Base-by-base conservation (phyloP, 2,113 vertebrate species). In the Hiodon tergisus region DNA sequence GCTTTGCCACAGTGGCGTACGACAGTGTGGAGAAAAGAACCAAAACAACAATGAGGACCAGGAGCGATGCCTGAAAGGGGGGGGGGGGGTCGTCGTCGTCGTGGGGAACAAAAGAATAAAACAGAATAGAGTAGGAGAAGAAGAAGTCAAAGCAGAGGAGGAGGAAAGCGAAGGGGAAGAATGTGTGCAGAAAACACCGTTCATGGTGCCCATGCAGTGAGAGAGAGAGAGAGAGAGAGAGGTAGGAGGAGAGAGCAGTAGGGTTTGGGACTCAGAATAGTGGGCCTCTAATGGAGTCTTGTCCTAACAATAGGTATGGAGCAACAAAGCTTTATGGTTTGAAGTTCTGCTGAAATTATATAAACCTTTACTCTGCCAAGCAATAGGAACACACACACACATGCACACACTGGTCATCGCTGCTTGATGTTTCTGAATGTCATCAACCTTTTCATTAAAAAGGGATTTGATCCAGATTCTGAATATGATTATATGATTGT, bases 11-110 rank as follows among this genome's bases (percentile, higher is more conserved):
- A 79, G 90, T 91, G 85, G 91, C 78, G 50, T 86, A 91, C 82
- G 94, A 95, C 83, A 97, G 91, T 67, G 91, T 83, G 62, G 90
- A 92, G 89, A 94, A 90, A 83, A 95, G 90, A 90, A 94, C 82
- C 85, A 93, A 93, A 88, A 93, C 89, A 84, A 94, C 83, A 81
- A 93, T 91, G 88, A 92, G 87, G 85, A 93, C 89, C 48, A 93
- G 87, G 87, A 95, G 91, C 82, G 88, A 89, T 75, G 83, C 90
- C 93, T 97, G 91, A 88, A 81, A 83, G 79, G 55, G 60, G 66
- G 62, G 61, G 82, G 85, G 73, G 78, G 53, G 63, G 59, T n/a
- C 57, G 62, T 48, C 55, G 80, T 48, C 47, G 71, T 16, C 16
- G 75, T 79, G 82, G 73, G 77, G 76, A 59, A 51, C 65, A 71